Percentiles rank a stretch among this genome's conserved stretches.
Conservation (phyloP, 2,797 vertebrate species). For the Neoniphon sammara region DNA sequence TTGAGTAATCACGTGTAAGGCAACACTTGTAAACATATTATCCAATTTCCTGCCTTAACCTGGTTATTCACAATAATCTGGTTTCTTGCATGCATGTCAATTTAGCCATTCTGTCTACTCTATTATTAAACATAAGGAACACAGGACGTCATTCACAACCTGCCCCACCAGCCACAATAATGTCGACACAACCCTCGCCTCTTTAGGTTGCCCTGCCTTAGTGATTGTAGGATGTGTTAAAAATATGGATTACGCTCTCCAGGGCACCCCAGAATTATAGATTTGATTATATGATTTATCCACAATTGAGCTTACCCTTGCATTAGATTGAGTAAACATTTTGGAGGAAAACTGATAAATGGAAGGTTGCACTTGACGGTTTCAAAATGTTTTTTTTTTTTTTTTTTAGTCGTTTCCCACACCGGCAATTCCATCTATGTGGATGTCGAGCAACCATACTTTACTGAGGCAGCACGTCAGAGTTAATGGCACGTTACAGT, state of each 20-base stretch:
- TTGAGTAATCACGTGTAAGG: too few relatives aligned
- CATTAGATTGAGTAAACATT: conserved; percentile 34
- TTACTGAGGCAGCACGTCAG: conserved; percentile 27
- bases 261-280: conserved; percentile 20
- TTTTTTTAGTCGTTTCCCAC: conserved; percentile 41
- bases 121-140: conserved; percentile 75
- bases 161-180: conserved; percentile 42
- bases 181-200: conserved; percentile 35
- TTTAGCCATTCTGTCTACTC: conserved; percentile 67
- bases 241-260: conserved; percentile 47
- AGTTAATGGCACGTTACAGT: conserved; percentile 35
- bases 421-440: conserved; percentile 24
- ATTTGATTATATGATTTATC: conserved; percentile 27
- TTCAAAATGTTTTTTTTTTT: conserved; percentile 36
- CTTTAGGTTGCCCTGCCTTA: conserved; percentile 14
- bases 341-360: conserved; percentile 52
- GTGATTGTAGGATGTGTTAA: background rate
- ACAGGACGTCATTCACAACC: conserved; percentile 67
- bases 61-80: too few relatives aligned
- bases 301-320: conserved; percentile 7
- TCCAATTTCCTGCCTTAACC: too few relatives aligned
- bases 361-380: conserved; percentile 40
- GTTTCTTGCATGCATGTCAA: too few relatives aligned
- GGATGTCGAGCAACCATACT: conserved; percentile 35
- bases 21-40: too few relatives aligned